Base-by-base conservation (phyloP, 2,888 invertebrate species). In the Heliconius charithonia region DNA sequence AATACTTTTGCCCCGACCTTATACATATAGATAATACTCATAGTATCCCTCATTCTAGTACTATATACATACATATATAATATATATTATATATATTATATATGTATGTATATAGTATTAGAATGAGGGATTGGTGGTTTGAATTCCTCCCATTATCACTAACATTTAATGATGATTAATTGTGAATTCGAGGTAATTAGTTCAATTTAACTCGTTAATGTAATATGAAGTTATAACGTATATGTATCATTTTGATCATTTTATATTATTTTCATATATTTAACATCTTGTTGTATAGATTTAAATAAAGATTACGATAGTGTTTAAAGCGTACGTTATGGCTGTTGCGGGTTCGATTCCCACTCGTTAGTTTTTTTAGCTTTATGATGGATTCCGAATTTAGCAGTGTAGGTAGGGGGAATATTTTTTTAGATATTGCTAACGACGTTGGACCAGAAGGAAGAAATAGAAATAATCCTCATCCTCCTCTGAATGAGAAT, bases 81-180 rank as follows among this genome's bases (percentile, higher is more conserved):
- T n/a, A n/a, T n/a, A n/a, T n/a, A n/a, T n/a, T n/a, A 32, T 32
- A 32, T 32, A 32, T 32, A 32, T 32, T 56, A 19, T 22, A 22
- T 22, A 56, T 56, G 22, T 56, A 59, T 59, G 25, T 25, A 13
- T n/a, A 25, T 41, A 22, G 2, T 66, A 59, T 59, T 16, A 72
- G 71, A 56, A n/a, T 56, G 56, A 56, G 4, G 32, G 71, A 72
- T 72, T 56, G n/a, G 13, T 59, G 59, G n/a, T 59, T n/a, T 41
- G 45, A 45, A 65, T 65, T 27, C 63, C 63, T 27, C 9, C 63
- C 74, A 74, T 74, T 74, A 63, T 74, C 74, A 74, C 63, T 63
- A 65, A 22, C 22, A 74, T 74, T 74, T 74, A 74, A 74, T 74
- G 74, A 74, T 65, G 63, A 74, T 74, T 65, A 74, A 74, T 74